Base-by-base conservation (phyloP, 2,888 invertebrate genomes). In the Andrena bicolor region DNA sequence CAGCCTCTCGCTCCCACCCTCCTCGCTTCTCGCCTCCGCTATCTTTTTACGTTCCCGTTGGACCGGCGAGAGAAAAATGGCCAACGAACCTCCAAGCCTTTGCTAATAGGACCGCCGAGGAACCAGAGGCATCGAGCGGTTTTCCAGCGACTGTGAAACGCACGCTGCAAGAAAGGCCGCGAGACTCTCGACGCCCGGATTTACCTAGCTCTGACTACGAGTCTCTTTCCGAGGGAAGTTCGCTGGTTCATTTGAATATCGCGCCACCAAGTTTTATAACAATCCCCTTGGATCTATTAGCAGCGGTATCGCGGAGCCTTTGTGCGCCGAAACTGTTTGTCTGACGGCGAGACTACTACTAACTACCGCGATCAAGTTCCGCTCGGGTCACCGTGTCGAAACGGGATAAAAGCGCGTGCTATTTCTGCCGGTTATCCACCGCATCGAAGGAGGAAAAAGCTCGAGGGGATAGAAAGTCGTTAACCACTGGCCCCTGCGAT, bases 381-480 rank as follows among this genome's bases (percentile, higher is more conserved):
- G 41, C 0, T 41, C 13, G 41, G 41, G 68, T 58, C 20, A 30
- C 20, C n/a, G 32, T 41, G 65, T 49, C 20, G 20, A 6, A n/a
- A 30, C n/a, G n/a, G 6, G 8, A 26, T 35, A 58, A 26, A 49
- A 20, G n/a, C 13, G 51, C 28, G 16, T 26, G 53, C 8, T 16
- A 30, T 4, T 16, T 30, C 20, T 32, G 30, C 2, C 51, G 2
- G 49, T 3, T 53, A 41, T 60, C 64, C 3, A 23, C n/a, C 48
- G 65, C 64, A 78, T 78, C 79, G 60, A 71, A 80, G 77, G 26
- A 30, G 32, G 20, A 32, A 13, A 51, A 26, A 26, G 26, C 23
- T 41, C 64, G 58, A 48, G 74, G 79, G 73, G 32, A 76, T 65
- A 69, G 76, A 75, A 78, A 78, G 73, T 74, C 82, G 78, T 82